A percentile compares a stretch with the other conserved stretches of the same genome.
phyloP scores from a whole-genome alignment of 2,113 vertebrate genomes.

The Oncorhynchus nerka region DNA sequence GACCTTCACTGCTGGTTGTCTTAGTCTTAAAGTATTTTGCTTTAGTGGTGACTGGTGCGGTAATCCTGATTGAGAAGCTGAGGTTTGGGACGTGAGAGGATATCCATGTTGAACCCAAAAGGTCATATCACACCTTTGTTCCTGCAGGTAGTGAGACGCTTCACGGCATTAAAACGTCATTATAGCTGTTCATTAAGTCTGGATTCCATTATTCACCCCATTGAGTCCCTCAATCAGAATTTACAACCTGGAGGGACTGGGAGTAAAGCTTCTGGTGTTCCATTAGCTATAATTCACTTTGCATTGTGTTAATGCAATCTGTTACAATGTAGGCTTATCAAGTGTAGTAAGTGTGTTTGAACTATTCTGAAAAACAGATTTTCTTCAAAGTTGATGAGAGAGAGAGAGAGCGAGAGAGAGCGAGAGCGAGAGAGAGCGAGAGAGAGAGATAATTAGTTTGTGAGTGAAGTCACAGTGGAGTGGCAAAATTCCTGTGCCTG shows the following conservation, averaged over 20 bases:
- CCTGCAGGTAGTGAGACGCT: conserved; percentile 27
- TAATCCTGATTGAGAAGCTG: conserved; percentile 11
- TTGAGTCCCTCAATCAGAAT: conserved; percentile 47
- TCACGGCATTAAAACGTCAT: conserved; percentile 58
- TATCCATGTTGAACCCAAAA: conserved; percentile 5
- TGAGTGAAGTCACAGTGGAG: too few species aligned
- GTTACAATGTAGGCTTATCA: conserved; percentile 46
- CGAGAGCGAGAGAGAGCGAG: too few species aligned
- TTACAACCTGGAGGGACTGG: conserved; percentile 42
- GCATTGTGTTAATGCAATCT: conserved; percentile 46
- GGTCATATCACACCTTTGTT: conserved; percentile 30
- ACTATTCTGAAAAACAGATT: background rate
- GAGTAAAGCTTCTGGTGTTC: conserved; percentile 40
- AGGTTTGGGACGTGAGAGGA: conserved; percentile 24
- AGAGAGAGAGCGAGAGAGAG: too few species aligned
- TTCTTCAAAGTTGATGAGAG: too few species aligned
- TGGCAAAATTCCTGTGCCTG: too few species aligned
- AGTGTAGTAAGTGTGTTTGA: too few species aligned
- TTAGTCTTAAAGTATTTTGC: too few species aligned
- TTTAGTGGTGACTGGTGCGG: too few species aligned
- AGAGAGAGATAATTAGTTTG: too few species aligned
- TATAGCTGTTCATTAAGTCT: conserved; percentile 42
- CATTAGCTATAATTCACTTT: conserved; percentile 68
- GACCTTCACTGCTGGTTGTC: too few species aligned
- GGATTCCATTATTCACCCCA: conserved; percentile 61